Percentiles rank a stretch among this genome's conserved stretches.
These are phyloP conservation scores for Penaeus japonicus DNA, from an alignment of 1,140 invertebrate species.

Conservation along the genomic window DNA sequence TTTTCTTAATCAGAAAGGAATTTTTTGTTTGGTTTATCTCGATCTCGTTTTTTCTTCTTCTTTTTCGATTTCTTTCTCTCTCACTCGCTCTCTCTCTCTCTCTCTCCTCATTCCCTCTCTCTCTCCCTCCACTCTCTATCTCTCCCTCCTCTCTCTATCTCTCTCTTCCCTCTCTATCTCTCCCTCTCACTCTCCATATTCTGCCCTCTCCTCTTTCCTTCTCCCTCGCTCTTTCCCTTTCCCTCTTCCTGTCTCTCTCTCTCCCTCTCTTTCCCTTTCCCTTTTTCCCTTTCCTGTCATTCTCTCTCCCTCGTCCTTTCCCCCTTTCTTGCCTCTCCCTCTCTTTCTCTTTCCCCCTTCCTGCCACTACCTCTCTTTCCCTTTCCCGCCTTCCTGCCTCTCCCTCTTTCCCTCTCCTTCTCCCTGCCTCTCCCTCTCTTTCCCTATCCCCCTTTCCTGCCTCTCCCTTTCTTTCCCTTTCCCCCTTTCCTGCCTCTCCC, in stretches of 20 bases:
- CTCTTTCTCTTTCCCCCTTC: neutral
- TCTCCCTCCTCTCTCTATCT: neutral
- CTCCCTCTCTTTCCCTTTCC: neutral
- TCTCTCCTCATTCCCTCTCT: neutral
- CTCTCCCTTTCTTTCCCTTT: neutral
- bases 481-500: neutral
- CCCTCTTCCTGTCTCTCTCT: neutral
- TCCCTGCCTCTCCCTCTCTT: neutral
- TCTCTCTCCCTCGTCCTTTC: too few relatives aligned
- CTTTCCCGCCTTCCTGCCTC: neutral
- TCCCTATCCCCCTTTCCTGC: neutral
- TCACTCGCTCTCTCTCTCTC: neutral
- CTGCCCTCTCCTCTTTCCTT: neutral
- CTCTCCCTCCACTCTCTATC: neutral
- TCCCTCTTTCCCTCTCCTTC: neutral
- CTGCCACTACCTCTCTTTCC: conserved; percentile 10
- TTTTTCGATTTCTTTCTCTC: neutral
- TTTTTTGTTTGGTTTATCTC: too few relatives aligned
- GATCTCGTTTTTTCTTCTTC: neutral
- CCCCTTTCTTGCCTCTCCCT: neutral
- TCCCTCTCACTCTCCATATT: neutral
- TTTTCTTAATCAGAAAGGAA: too few relatives aligned
- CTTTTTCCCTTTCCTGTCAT: neutral
- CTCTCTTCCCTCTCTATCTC: neutral
- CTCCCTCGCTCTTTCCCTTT: neutral